These are phyloP conservation scores for Urocolius indicus DNA, from an alignment of 2,113 vertebrate species.

Conservation along the genomic window DNA sequence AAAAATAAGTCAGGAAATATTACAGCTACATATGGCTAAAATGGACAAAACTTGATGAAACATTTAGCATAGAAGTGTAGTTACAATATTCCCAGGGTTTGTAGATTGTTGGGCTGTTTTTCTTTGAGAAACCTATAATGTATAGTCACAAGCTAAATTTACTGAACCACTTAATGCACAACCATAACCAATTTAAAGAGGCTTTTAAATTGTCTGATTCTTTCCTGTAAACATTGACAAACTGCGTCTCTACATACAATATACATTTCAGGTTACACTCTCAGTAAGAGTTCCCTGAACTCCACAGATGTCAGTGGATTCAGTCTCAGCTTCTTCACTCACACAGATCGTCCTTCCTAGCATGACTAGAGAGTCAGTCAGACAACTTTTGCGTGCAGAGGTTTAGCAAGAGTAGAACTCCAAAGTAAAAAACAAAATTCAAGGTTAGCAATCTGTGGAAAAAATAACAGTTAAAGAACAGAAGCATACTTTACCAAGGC, in stretches of 20 bases:
- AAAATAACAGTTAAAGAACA: slow-evolving; percentile 3
- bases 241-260: not conserved
- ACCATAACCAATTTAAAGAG: not conserved
- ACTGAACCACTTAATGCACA: not conserved
- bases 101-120: not conserved
- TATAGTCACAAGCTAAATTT: slow-evolving; percentile 15
- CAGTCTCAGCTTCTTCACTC: not conserved
- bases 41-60: slow-evolving; percentile 47
- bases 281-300: not conserved
- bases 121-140: slow-evolving; percentile 13
- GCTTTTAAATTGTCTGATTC: not conserved
- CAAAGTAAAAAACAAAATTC: not conserved
- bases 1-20: not conserved
- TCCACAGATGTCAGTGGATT: not conserved
- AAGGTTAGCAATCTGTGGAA: not conserved
- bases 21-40: slow-evolving; percentile 8
- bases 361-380: accelerated
- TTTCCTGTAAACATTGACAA: not conserved
- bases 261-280: not conserved
- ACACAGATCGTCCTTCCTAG: not conserved
- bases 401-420: not conserved
- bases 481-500: not conserved
- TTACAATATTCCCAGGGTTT: not conserved
- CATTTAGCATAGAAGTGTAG: not conserved
- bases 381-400: not conserved